These are phyloP conservation scores for Lamprologus callipterus DNA, from an alignment of 2,113 vertebrate genomes.

Conservation along the genomic window DNA sequence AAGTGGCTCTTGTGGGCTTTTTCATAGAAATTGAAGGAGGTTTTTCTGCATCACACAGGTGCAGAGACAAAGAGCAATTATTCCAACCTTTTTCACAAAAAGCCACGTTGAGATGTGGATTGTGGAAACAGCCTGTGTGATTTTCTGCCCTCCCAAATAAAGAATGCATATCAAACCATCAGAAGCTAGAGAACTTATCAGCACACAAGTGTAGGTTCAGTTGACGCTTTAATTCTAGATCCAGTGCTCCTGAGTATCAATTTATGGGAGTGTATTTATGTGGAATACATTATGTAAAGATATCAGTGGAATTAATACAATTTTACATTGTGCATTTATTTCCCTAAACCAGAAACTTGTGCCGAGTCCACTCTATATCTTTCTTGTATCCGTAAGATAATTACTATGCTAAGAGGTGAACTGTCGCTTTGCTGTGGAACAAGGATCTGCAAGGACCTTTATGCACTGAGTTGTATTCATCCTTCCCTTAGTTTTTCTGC, in stretches of 20 bases:
- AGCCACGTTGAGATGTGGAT: constrained; percentile 19
- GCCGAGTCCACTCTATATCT: not conserved
- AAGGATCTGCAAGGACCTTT: not conserved
- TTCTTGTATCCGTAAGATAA: not conserved
- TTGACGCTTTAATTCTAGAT: not conserved
- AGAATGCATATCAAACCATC: not conserved
- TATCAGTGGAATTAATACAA: not conserved
- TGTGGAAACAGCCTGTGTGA: constrained; percentile 18
- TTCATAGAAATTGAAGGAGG: constrained; percentile 54
- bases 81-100: constrained; percentile 39
- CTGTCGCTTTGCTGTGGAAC: not conserved
- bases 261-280: not conserved
- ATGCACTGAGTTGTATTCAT: not conserved
- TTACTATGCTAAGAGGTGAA: not conserved
- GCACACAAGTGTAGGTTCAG: not conserved
- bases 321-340: not conserved
- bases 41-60: constrained; percentile 44
- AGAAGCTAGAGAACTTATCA: not conserved
- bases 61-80: constrained; percentile 54
- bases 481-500: not conserved
- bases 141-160: constrained; percentile 26
- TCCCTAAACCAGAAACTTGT: not conserved
- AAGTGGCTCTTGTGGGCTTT: constrained; percentile 49
- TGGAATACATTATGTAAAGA: not conserved
- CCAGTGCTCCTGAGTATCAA: not conserved